Conservation (phyloP, 2,888 invertebrate species). For the Netelia virgata region DNA sequence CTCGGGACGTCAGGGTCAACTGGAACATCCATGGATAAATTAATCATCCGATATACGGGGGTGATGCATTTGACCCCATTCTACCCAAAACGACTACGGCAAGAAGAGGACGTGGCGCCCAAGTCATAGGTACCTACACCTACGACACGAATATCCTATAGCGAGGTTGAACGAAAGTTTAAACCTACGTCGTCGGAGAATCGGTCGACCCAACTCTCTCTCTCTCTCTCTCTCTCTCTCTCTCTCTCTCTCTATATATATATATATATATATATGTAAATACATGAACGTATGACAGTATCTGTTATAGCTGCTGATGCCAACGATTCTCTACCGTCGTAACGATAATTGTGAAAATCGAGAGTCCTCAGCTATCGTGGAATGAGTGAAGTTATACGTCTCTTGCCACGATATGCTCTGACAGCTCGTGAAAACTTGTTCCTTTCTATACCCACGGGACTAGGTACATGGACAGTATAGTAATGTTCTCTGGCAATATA, state of each 20-base stretch:
- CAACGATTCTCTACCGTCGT: conserved; percentile 41
- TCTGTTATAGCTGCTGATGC: conserved; percentile 28
- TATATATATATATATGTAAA: background rate
- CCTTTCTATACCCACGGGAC: conserved; percentile 33
- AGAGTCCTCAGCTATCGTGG: conserved; percentile 42
- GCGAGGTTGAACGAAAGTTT: background rate
- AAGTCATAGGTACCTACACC: too few species aligned
- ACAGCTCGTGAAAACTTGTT: conserved; percentile 58
- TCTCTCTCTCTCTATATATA: background rate
- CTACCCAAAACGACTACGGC: too few species aligned
- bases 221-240: too few species aligned
- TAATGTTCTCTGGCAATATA: conserved; percentile 14
- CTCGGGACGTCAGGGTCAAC: too few species aligned
- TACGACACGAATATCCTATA: too few species aligned
- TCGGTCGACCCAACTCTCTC: background rate
- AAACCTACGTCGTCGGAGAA: background rate
- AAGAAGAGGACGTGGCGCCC: too few species aligned
- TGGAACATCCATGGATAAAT: too few species aligned
- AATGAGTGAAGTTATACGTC: conserved; percentile 53
- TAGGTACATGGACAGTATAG: background rate
- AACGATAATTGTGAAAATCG: conserved; percentile 65
- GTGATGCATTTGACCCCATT: too few species aligned
- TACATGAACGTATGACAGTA: background rate
- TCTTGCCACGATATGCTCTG: conserved; percentile 53
- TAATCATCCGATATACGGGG: too few species aligned